Conservation (phyloP, 2,888 invertebrate species). For the Taphrorychus bicolor region DNA sequence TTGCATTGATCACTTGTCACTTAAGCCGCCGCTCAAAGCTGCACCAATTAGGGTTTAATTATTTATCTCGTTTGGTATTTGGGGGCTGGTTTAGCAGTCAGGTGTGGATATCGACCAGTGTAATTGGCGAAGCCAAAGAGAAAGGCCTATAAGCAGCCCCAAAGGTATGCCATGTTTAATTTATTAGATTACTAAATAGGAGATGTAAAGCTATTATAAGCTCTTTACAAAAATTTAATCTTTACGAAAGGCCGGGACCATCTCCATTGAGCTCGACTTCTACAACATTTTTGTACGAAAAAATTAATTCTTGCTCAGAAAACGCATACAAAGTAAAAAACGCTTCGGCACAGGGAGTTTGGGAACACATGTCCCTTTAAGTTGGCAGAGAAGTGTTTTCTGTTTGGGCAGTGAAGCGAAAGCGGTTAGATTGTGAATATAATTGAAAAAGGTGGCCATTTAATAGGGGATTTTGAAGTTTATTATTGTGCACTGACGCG, state of each 20-base stretch:
- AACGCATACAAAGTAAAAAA: slow-evolving; percentile 32
- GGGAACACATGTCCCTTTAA: slow-evolving; percentile 41
- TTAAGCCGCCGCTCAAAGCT: slow-evolving; percentile 29
- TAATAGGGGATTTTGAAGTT: slow-evolving; percentile 55
- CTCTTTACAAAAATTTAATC: too few relatives aligned
- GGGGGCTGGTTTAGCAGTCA: not conserved
- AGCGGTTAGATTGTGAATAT: slow-evolving; percentile 59
- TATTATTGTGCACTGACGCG: slow-evolving; percentile 57
- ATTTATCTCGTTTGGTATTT: not conserved
- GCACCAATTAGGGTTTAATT: slow-evolving; percentile 15
- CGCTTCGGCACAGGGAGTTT: slow-evolving; percentile 9
- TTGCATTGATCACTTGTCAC: slow-evolving; percentile 35
- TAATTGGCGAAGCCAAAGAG: not conserved
- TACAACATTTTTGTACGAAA: slow-evolving; percentile 29
- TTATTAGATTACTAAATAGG: too few relatives aligned
- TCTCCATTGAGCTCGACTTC: slow-evolving; percentile 26
- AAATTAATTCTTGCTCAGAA: slow-evolving; percentile 35
- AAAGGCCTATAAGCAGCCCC: too few relatives aligned
- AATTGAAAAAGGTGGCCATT: slow-evolving; percentile 60
- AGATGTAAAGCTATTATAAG: too few relatives aligned
- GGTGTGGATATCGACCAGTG: not conserved
- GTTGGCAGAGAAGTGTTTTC: slow-evolving; percentile 34
- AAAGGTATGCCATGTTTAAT: too few relatives aligned
- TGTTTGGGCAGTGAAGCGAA: slow-evolving; percentile 47
- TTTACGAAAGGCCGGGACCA: slow-evolving; percentile 17